These are phyloP conservation scores for Drosophila tanythrix DNA, from an alignment of 2,888 invertebrate genomes.

Conservation along the genomic window DNA sequence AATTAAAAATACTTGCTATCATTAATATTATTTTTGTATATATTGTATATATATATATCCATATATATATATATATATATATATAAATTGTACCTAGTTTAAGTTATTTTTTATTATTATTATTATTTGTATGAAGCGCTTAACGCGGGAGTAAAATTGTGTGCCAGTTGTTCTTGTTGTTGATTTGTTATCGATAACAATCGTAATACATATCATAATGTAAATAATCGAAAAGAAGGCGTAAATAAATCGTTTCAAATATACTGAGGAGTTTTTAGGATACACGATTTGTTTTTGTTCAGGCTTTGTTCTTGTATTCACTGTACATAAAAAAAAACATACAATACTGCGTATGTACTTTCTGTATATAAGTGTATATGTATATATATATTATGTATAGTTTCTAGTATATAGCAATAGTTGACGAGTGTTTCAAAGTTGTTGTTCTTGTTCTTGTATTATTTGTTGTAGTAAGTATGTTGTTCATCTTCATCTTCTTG, in stretches of 20 bases:
- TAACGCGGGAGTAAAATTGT: constrained; percentile 77
- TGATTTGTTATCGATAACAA: constrained; percentile 56
- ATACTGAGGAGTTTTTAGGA: constrained; percentile 68
- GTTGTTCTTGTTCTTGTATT: constrained; percentile 30
- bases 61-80: constrained; percentile 54
- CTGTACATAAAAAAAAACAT: constrained; percentile 73
- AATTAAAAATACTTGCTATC: constrained; percentile 72
- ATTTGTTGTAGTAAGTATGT: constrained; percentile 25
- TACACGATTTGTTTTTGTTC: constrained; percentile 75
- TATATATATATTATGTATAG: constrained; percentile 68
- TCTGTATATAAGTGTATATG: constrained; percentile 76
- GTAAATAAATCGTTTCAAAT: constrained; percentile 48
- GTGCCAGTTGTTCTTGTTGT: constrained; percentile 60
- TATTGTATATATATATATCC: constrained; percentile 57
- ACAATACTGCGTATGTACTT: constrained; percentile 74
- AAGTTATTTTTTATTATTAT: constrained; percentile 26
- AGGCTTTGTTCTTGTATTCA: constrained; percentile 70
- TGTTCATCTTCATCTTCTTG: constrained; percentile 28
- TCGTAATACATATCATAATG: constrained; percentile 49
- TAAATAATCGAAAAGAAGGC: constrained; percentile 52
- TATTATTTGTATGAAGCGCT: constrained; percentile 55
- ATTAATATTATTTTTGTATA: constrained; percentile 45
- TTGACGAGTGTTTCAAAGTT: constrained; percentile 69
- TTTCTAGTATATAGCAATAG: constrained; percentile 67
- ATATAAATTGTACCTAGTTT: constrained; percentile 48